Base-by-base conservation (phyloP, 2,797 vertebrate genomes). In the Remorina albescens region DNA sequence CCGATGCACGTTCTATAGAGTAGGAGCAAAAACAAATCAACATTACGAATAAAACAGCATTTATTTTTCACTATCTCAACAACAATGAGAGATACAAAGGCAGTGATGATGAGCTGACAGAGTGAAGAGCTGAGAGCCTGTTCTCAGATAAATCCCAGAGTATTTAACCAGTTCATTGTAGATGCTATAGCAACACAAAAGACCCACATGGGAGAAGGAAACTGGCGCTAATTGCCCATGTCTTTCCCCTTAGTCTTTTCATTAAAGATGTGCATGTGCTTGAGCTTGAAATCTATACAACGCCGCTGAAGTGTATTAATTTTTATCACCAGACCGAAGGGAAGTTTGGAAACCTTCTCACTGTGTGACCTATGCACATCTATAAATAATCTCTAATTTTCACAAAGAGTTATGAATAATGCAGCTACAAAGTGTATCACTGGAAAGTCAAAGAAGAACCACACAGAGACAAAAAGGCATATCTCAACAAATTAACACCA, bases 401-500 rank as follows among this genome's bases (percentile, higher is more conserved):
- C 74, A 81, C 81, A 59, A n/a, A 56, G 63, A 53, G 61, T 64
- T 82, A 88, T 91, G 89, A 90, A 90, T 90, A 87, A 90, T 90
- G 79, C 83, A 88, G 15, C 50, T 71, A 44, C 60, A 55, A 85
- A 77, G 82, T 76, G 71, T 59, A 85, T 80, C 78, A 75, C 67
- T 70, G 78, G 63, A 63, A 75, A 82, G 73, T 66, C 25, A 23
- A 42, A 67, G 70, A 68, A 73, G 74, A 60, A 71, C 56, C 54
- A 42, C 62, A 67, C 41, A 49, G 49, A 85, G 74, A 80, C 73
- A 82, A 65, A 61, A 58, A 21, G 67, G 71, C 39, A 15, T 59
- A 62, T 64, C 76, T 78, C 60, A 53, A 78, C 67, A 86, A 85
- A 90, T 90, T 71, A 89, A 85, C 74, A 79, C 30, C 64, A 74